Evolutionary conservation across 2,888 invertebrate species (phyloP).

Genomic region (Adelphocoris suturalis): DNA sequence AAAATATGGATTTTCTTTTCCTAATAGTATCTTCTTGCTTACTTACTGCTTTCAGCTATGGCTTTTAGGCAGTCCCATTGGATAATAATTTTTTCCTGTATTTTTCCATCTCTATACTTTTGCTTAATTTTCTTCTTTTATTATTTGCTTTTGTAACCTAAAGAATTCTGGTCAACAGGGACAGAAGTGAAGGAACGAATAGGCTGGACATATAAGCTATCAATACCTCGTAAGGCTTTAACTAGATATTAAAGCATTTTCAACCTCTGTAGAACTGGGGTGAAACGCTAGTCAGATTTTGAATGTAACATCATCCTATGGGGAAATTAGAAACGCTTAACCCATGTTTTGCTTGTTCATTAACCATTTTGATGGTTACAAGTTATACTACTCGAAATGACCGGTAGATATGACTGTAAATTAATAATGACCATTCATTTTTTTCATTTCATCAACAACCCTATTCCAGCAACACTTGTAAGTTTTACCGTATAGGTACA

Average conservation of each 20-base stretch:
- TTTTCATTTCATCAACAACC: too few species aligned
- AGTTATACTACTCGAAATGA: neutral
- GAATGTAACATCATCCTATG: neutral
- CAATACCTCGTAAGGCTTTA: slow-evolving; percentile 65
- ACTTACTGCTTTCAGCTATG: neutral
- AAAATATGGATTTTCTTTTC: neutral
- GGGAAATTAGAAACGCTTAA: slow-evolving; percentile 1
- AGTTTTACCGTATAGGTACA: too few species aligned
- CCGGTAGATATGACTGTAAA: neutral
- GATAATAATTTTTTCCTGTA: neutral
- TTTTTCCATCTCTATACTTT: neutral
- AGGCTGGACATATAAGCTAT: slow-evolving; percentile 66
- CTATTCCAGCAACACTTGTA: too few species aligned
- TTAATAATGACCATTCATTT: too few species aligned
- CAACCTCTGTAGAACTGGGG: slow-evolving; percentile 17
- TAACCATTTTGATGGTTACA: slow-evolving; percentile 2
- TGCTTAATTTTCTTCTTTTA: neutral
- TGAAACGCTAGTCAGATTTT: slow-evolving; percentile 21
- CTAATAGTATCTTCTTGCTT: neutral
- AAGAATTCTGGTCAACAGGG: slow-evolving; percentile 71
- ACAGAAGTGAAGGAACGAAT: slow-evolving; percentile 72
- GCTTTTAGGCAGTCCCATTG: neutral
- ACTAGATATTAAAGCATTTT: neutral
- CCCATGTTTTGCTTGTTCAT: slow-evolving; percentile 3
- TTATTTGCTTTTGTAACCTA: slow-evolving; percentile 57